phyloP scores from a whole-genome alignment of 2,888 invertebrate species.

The Leucoma salicis region DNA sequence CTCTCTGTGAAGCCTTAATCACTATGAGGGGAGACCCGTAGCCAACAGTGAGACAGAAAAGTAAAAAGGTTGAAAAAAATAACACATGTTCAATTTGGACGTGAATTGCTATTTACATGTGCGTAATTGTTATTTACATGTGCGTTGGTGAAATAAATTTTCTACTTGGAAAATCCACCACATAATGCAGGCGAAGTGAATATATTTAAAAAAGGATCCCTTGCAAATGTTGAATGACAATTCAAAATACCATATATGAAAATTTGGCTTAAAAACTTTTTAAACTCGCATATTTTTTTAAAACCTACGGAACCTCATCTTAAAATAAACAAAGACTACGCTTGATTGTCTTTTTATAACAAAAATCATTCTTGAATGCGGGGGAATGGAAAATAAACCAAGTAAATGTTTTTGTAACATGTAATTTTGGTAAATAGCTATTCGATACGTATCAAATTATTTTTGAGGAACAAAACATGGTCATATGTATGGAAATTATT shows the following conservation, averaged over 20 bases:
- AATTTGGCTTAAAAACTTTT: background rate
- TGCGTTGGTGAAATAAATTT: no score
- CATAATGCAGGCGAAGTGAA: no score
- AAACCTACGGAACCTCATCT: slow-evolving; percentile 38
- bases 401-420: slow-evolving; percentile 67
- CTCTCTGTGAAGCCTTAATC: no score
- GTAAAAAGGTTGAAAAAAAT: no score
- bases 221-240: no score
- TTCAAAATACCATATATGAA: background rate
- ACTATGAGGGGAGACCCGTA: no score
- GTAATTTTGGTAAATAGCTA: slow-evolving; percentile 78
- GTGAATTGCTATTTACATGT: no score
- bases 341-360: slow-evolving; percentile 53
- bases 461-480: slow-evolving; percentile 64
- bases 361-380: slow-evolving; percentile 70
- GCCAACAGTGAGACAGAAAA: no score
- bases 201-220: no score
- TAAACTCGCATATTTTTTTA: background rate
- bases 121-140: no score
- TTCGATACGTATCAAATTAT: slow-evolving; percentile 75
- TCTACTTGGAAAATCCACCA: no score
- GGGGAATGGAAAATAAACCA: slow-evolving; percentile 73
- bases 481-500: slow-evolving; percentile 45
- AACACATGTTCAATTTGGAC: no score
- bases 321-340: slow-evolving; percentile 22